Base-by-base conservation (phyloP, 1,140 invertebrate species). In the Ladona fulva region DNA sequence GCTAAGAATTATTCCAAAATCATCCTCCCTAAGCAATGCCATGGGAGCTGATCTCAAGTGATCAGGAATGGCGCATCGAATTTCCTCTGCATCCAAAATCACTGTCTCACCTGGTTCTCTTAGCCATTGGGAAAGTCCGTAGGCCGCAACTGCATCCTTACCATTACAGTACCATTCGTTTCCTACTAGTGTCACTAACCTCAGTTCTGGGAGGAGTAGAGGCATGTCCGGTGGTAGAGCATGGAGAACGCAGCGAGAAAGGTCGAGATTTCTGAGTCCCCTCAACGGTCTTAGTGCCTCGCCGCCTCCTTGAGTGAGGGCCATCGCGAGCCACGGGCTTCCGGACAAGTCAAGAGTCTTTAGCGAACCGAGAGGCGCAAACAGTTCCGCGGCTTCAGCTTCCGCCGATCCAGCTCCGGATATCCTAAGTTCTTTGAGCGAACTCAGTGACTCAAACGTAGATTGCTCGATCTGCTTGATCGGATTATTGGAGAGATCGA, bases 311-410 rank as follows among this genome's bases (percentile, higher is more conserved):
- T 84, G 80, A 44, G 88, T 86, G 25, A 87, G 81, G 0, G 87
- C 80, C 76, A 89, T 86, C 79, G 88, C 87, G 59, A 95, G 85
- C 80, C 88, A 88, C 16, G 92, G 92, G 85, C 95, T 94, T 82
- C 91, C 87, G 7, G 93, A 94, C 80, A 95, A 83, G 85, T 94
- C 92, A 75, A 96, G 86, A 77, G 89, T 89, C 81, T 83, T 82
- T 10, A 89, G 82, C 75, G 81, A 83, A 0, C 79, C 78, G 12
- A 88, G 80, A 59, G 83, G 82, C 19, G 80, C 77, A 77, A 89
- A 86, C 5, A 66, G 12, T 66, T 66, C 52, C 5, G 52, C 52
- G 1, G 52, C 52, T 16, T 66, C 52, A 19, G 52, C 52, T 22
- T 66, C 52, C 52, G 52, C 52, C 1, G 52, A 66, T 16, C 52